Evolutionary conservation across 2,888 invertebrate genomes (phyloP), one percentile per base, ranked within the genome.

Genomic region (Melanostoma scalare): DNA sequence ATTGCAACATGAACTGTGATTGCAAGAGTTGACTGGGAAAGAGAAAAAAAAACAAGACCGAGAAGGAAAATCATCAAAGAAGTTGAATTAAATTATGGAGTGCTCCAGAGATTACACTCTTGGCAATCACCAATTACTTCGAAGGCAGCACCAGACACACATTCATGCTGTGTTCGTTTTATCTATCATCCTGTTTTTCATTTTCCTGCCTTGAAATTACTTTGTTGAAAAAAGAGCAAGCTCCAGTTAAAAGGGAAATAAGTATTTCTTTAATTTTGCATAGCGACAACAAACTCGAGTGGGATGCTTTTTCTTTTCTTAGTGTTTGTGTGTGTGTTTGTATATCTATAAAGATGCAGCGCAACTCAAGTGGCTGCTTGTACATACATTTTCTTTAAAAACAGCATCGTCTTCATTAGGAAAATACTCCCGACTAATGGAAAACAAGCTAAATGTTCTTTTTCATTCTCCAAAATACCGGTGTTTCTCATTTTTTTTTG

Each of bases 51-150:
- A 58, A 31, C 35, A 36, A 36, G 35, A 63, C 20, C 20, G 50
- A 38, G 35, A 38, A 40, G 58, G 50, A 60, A 61, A 36, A 65
- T 72, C 72, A 72, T 71, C 71, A 77, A 63, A 63, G 69, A 42
- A 50, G 63, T 58, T 63, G 63, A 77, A 77, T 77, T 72, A 77
- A 77, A 77, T 77, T 72, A 77, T 71, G 77, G 56, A 71, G 68
- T 68, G 53, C 52, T 72, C 60, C 60, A 61, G 42, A 72, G 65
- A 74, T 65, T 74, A 65, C 72, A 77, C 72, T 77, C 56, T 58
- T 44, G 71, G 71, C 77, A 77, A 72, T 72, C 63, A 77, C 77
- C 71, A 77, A 77, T 77, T 77, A 77, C 68, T 68, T 61, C 53
- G 38, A 52, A 36, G 10, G 40, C 53, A 60, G 3, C 20, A 20